Base-by-base conservation (phyloP, 2,888 invertebrate species). In the Athripsodes cinereus region DNA sequence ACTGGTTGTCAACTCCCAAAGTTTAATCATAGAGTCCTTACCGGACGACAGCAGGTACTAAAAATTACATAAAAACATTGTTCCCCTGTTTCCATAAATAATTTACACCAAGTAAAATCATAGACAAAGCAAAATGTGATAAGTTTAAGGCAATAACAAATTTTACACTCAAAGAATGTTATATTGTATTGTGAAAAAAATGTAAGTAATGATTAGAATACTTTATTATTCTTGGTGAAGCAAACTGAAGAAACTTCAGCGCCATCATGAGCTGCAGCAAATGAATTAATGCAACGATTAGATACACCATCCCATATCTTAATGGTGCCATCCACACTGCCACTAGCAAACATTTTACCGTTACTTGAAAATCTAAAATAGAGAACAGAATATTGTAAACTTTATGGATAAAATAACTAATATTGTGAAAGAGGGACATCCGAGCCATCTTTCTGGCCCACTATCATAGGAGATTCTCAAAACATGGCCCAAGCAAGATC, bases 301-400 rank as follows among this genome's bases (percentile, higher is more conserved):
- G 96, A 96, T 0, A 98, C 91, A 0, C 94, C 97, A 73, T 99
- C 98, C 98, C 98, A 99, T 0, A 99, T 74, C 71, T 97, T 97
- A 6, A 99, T 92, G 57, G 86, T 83, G 0, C 98, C 98, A 69
- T 99, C 98, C 60, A 89, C 87, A 60, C 96, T 92, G 49, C 90
- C 90, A 1, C 93, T 90, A 0, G 92, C 96, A 73, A 82, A 83
- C 31, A 83, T 74, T 60, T 76, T 78, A n/a, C 78, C 79, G 65
- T 78, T 78, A 0, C 78, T 76, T 0, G 78, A 78, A 53, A 78
- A 79, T 51, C 78, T 78, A 61, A 16, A 51, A 22, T 2, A 34
- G n/a, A 49, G 3, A 26, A 26, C 26, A 26, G 44, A 49, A 49
- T 10, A 18, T 49, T 49, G 5, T 49, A 22, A 20, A 22, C 51